Conservation (phyloP, 2,113 vertebrate genomes). For the Chrysemys picta region DNA sequence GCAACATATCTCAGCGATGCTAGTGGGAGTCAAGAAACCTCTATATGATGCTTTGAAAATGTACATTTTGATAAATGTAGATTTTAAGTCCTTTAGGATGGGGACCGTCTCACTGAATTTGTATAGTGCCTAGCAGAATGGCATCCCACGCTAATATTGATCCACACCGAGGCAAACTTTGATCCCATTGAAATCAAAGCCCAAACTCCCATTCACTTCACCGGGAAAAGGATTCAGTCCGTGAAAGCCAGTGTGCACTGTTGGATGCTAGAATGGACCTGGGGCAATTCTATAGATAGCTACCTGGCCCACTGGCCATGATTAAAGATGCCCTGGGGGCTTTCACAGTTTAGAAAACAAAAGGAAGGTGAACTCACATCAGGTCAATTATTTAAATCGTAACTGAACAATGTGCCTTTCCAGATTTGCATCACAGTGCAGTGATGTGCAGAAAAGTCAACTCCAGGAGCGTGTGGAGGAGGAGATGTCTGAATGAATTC, state of each 20-base stretch:
- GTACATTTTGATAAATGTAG: not conserved
- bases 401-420: not conserved
- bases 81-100: not conserved
- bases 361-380: fast-evolving
- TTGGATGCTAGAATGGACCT: fast-evolving
- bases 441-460: fast-evolving
- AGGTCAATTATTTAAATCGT: not conserved
- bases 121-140: fast-evolving
- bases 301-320: fast-evolving
- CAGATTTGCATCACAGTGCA: not conserved
- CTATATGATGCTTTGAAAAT: not conserved
- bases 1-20: not conserved
- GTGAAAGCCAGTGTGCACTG: fast-evolving
- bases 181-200: fast-evolving
- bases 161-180: not conserved
- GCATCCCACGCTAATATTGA: not conserved
- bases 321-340: not conserved
- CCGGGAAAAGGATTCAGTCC: fast-evolving
- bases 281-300: not conserved
- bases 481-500: not conserved
- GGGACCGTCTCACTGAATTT: constrained; percentile 17
- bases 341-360: not conserved
- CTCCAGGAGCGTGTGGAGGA: fast-evolving
- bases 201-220: not conserved
- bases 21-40: not conserved